Evolutionary conservation across 2,888 invertebrate genomes (phyloP), one percentile per base, ranked within the genome.

Genomic region (Hydrotaea cyrtoneurina): DNA sequence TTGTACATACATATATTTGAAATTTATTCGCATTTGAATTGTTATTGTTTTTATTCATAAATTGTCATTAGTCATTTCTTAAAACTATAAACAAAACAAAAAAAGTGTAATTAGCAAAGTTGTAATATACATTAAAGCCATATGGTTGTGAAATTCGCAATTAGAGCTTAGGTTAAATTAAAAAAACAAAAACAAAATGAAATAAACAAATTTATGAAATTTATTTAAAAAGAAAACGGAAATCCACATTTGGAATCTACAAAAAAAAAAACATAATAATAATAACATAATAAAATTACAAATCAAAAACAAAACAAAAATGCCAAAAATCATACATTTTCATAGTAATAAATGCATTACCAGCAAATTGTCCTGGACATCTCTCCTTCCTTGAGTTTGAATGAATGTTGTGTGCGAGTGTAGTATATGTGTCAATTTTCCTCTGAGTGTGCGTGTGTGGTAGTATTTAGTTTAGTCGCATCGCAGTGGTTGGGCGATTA

Each of bases 111-210:
- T 80, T 80, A 82, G 46, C 73, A 82, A 85, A 80, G 57, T 57
- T 85, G 86, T 83, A 83, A 83, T 77, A 86, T 82, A 80, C 13
- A 77, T 78, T 78, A 80, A 88, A 88, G 89, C 87, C 87, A 89
- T 87, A 88, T 89, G 89, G 89, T 89, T 89, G 89, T 89, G 89
- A 89, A 87, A 87, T 86, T 88, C 89, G 89, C 89, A 89, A 89
- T 89, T 88, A 89, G 89, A 89, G 88, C 88, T 89, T 89, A 89
- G 88, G 87, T 83, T 87, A 79, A 82, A 82, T 78, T 75, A 39
- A 85, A 76, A 73, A 15, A 74, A 74, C 73, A 36, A 31, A 31
- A 31, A 31, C 2, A 31, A 31, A 50, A 72, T 21, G 26, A 21
- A n/a, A 53, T 55, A 19, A 59, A 36, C 72, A 31, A 74, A 53